Evolutionary conservation across 2,113 vertebrate genomes (phyloP), one percentile per base, ranked within the genome.

Genomic region (Bufo gargarizans): DNA sequence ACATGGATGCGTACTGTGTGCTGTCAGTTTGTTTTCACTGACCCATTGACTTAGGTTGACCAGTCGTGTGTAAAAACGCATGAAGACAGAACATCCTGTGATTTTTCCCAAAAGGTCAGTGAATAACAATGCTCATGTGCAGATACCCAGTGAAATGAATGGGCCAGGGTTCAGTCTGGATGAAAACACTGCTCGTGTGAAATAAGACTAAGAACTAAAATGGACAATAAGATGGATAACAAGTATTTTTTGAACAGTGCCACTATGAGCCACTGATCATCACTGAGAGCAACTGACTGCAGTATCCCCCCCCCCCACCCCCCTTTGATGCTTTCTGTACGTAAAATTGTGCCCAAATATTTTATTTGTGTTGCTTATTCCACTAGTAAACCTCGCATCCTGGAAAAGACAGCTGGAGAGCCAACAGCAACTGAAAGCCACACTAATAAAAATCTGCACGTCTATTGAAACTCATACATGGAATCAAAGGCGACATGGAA

Each of bases 401-500:
- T 79, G 77, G 74, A 9, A 69, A 80, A 55, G 76, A 67, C 74
- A 79, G 47, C 85, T 79, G 74, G 76, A 61, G 77, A 86, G 76
- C 77, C 77, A 79, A 65, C 61, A 87, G 86, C 86, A 22, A 87
- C 67, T 71, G 47, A 81, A 81, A 77, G 84, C 71, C 84, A 77
- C 65, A 67, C 85, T 80, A 80, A 80, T 87, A 49, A 71, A 33
- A 87, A 71, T 80, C 50, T 71, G 77, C 49, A 80, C 47, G 58
- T 80, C 77, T 71, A 58, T 65, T 80, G 86, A 87, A 80, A 87
- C 71, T 80, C 77, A 80, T 87, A 80, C 58, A 87, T 71, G 71
- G 61, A 87, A 86, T 86, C 61, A 79, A 80, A 86, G 76, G 45
- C 47, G 76, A 87, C 77, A 58, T 71, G 77, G 77, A n/a, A 80